Percentiles rank a stretch among this genome's conserved stretches.
Conservation (phyloP, 2,888 invertebrate genomes). For the Dichetophora obliterata region DNA sequence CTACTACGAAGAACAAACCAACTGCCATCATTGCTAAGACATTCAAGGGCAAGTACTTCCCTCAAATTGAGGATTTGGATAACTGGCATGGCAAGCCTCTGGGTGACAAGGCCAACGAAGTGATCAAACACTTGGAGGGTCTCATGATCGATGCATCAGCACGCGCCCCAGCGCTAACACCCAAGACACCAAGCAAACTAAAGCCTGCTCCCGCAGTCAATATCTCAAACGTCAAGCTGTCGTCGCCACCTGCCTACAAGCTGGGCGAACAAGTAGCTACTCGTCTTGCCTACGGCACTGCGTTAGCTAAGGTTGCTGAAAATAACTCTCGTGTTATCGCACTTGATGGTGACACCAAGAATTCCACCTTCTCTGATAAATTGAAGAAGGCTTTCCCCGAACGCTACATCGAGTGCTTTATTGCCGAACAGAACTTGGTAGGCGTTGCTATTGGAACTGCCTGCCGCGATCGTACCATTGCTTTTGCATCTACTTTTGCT, state of each 20-base stretch:
- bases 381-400: constrained; percentile 80
- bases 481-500: constrained; percentile 97
- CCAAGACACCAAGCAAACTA: constrained; percentile 75
- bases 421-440: constrained; percentile 98
- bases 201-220: constrained; percentile 81
- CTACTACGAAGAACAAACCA: constrained; percentile 82
- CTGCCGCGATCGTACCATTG: constrained; percentile 91
- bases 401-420: constrained; percentile 95
- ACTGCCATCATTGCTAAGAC: constrained; percentile 97
- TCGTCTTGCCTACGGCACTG: constrained; percentile 93
- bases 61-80: constrained; percentile 90
- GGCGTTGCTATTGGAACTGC: constrained; percentile 96
- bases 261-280: constrained; percentile 86
- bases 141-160: constrained; percentile 64
- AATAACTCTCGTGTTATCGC: constrained; percentile 87
- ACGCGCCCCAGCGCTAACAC: constrained; percentile 72
- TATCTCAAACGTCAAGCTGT: constrained; percentile 79
- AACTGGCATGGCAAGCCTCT: constrained; percentile 99
- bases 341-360: constrained; percentile 98
- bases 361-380: constrained; percentile 97
- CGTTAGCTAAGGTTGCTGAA: constrained; percentile 87
- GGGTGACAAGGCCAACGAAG: constrained; percentile 82
- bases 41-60: constrained; percentile 92
- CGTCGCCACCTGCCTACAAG: constrained; percentile 87
- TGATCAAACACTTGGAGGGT: constrained; percentile 77